Evolutionary conservation across 2,113 vertebrate species (phyloP).

Genomic region (Cheilinus undulatus): DNA sequence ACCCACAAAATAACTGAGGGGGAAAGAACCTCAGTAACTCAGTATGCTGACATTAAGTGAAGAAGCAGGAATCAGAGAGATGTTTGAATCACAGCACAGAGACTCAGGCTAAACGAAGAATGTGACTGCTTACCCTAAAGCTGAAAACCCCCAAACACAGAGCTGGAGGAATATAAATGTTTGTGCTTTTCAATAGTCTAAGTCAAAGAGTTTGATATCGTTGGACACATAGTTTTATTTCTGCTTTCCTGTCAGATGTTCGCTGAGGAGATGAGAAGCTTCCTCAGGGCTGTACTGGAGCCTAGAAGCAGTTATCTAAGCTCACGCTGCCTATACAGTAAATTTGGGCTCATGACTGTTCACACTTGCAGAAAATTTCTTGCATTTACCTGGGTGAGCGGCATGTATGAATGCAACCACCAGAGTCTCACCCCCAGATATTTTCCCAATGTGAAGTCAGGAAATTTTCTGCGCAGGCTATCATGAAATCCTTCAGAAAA

Average conservation of each 20-base stretch:
- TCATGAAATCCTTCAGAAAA: too few relatives aligned
- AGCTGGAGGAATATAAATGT: background rate
- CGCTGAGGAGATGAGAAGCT: background rate
- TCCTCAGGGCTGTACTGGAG: background rate
- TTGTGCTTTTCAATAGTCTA: background rate
- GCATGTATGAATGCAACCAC: too few relatives aligned
- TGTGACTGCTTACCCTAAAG: conserved; percentile 2
- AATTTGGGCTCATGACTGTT: too few relatives aligned
- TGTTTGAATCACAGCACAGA: background rate
- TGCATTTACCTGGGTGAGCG: too few relatives aligned
- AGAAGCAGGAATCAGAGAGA: conserved; percentile 1
- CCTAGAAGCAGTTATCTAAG: background rate
- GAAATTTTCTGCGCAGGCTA: too few relatives aligned
- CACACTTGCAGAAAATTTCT: too few relatives aligned
- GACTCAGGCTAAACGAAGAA: background rate
- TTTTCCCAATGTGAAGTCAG: too few relatives aligned
- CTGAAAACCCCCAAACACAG: conserved; percentile 2
- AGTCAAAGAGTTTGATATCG: background rate
- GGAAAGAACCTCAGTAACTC: conserved; percentile 17
- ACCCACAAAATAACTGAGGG: conserved; percentile 1
- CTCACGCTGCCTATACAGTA: background rate
- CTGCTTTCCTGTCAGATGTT: background rate
- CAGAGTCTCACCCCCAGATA: too few relatives aligned
- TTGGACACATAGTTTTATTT: background rate
- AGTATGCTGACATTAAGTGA: conserved; percentile 17